phyloP scores from a whole-genome alignment of 2,888 invertebrate species.

The Rhagium mordax region DNA sequence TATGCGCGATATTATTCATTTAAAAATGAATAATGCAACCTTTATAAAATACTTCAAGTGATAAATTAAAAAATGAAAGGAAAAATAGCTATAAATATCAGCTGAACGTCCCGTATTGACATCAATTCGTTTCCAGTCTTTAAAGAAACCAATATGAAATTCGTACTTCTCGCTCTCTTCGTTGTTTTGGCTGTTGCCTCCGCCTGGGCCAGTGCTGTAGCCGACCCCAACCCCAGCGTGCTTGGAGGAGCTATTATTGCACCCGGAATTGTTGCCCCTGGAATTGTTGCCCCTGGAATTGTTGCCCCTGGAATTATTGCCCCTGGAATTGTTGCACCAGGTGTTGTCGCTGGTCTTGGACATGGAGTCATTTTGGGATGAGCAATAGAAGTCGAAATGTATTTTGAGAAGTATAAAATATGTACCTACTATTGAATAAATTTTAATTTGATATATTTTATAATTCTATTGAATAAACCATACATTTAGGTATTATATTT shows the following conservation, averaged over 20 bases:
- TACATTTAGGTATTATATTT: too few species aligned
- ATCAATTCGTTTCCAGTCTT: slow-evolving; percentile 13
- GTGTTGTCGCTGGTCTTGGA: slow-evolving; percentile 12
- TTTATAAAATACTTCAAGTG: too few species aligned
- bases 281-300: slow-evolving; percentile 2
- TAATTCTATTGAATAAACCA: slow-evolving; percentile 4
- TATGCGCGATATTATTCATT: background rate
- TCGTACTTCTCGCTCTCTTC: slow-evolving; percentile 51
- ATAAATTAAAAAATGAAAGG: too few species aligned
- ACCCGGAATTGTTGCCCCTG: background rate
- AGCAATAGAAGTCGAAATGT: background rate
- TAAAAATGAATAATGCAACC: too few species aligned
- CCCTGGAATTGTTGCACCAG: background rate
- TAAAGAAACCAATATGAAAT: slow-evolving; percentile 50
- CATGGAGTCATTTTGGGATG: slow-evolving; percentile 22
- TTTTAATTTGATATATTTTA: background rate
- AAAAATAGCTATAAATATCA: background rate
- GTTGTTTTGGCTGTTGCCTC: slow-evolving; percentile 50
- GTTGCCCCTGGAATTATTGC: slow-evolving; percentile 3
- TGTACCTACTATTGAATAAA: background rate
- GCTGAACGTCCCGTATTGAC: background rate
- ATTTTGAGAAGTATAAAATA: slow-evolving; percentile 1
- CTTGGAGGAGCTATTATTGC: slow-evolving; percentile 22
- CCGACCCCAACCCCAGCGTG: slow-evolving; percentile 20
- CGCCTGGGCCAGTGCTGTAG: slow-evolving; percentile 24